A percentile compares a stretch with the other conserved stretches of the same genome.
Conservation (phyloP, 1,140 invertebrate species). For the Paramacrobiotus metropolitanus region DNA sequence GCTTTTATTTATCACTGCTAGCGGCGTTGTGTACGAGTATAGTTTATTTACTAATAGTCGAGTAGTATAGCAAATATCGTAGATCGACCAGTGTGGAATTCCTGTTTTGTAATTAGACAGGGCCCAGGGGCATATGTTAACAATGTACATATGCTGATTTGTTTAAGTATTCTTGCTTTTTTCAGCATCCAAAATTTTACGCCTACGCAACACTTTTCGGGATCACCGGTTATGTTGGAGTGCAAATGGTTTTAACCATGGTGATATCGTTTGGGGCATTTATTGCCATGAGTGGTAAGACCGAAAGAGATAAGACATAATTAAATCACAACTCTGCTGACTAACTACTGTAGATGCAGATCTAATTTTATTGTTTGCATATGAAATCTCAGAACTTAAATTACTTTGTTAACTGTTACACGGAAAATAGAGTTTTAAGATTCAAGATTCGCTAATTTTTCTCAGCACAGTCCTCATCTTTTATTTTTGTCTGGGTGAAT, state of each 20-base stretch:
- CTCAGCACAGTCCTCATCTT: too few relatives aligned
- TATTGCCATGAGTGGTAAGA: slow-evolving; percentile 66
- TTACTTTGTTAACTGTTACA: slow-evolving; percentile 1
- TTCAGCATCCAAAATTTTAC: slow-evolving; percentile 47
- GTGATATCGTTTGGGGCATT: slow-evolving; percentile 67
- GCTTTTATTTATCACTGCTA: too few relatives aligned
- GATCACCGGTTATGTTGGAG: slow-evolving; percentile 62
- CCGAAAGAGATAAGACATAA: slow-evolving; percentile 18
- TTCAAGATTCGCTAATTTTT: neutral
- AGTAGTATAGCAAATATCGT: too few relatives aligned
- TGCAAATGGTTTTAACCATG: slow-evolving; percentile 66
- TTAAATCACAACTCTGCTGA: neutral
- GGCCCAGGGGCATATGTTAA: too few relatives aligned
- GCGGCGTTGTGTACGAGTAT: too few relatives aligned
- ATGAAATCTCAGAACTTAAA: neutral
- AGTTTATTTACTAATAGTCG: too few relatives aligned
- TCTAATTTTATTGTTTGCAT: neutral
- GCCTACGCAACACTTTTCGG: slow-evolving; percentile 64
- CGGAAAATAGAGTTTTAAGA: neutral
- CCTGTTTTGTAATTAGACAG: too few relatives aligned
- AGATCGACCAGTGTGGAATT: too few relatives aligned
- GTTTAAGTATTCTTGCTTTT: slow-evolving; percentile 13
- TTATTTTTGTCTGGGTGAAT: too few relatives aligned
- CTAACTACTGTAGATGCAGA: slow-evolving; percentile 1
- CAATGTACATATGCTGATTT: too few relatives aligned